phyloP scores from a whole-genome alignment of 1,140 invertebrate genomes.

The Ips typographus region DNA sequence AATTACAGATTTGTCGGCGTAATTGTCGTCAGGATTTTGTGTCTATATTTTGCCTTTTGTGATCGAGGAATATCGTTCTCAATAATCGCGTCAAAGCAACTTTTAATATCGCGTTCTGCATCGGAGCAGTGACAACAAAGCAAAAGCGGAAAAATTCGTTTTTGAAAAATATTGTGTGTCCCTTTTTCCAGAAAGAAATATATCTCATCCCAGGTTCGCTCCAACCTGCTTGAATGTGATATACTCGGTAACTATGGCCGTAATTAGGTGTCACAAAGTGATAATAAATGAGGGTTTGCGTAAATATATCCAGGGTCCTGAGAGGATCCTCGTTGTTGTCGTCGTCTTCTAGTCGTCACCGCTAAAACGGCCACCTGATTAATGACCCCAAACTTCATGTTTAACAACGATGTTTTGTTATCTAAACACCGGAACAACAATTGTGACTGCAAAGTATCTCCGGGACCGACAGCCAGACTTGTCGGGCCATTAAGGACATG shows the following conservation, averaged over 20 bases:
- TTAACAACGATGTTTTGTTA: slow-evolving; percentile 48
- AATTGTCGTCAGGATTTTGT: slow-evolving; percentile 13
- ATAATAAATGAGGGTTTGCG: slow-evolving; percentile 46
- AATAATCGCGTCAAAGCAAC: background rate
- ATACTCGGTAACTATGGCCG: slow-evolving; percentile 37
- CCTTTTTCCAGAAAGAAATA: background rate
- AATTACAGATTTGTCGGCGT: slow-evolving; percentile 25
- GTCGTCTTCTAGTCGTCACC: slow-evolving; percentile 42
- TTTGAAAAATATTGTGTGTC: slow-evolving; percentile 11
- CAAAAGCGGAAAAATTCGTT: background rate
- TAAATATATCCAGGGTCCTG: slow-evolving; percentile 35
- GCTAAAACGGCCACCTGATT: slow-evolving; percentile 43
- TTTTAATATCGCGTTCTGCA: background rate
- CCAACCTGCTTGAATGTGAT: slow-evolving; percentile 17
- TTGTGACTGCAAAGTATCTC: slow-evolving; percentile 39
- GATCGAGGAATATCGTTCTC: background rate
- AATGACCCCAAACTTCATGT: slow-evolving; percentile 47
- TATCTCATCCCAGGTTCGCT: background rate
- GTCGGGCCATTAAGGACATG: slow-evolving; percentile 30
- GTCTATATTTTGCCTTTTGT: background rate
- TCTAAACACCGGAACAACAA: slow-evolving; percentile 47
- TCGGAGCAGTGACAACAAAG: background rate
- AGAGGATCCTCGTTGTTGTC: slow-evolving; percentile 38
- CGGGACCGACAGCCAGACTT: slow-evolving; percentile 22
- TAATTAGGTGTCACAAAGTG: slow-evolving; percentile 47